These are phyloP conservation scores for Falco punctatus DNA, from an alignment of 2,113 vertebrate species.

Conservation along the genomic window DNA sequence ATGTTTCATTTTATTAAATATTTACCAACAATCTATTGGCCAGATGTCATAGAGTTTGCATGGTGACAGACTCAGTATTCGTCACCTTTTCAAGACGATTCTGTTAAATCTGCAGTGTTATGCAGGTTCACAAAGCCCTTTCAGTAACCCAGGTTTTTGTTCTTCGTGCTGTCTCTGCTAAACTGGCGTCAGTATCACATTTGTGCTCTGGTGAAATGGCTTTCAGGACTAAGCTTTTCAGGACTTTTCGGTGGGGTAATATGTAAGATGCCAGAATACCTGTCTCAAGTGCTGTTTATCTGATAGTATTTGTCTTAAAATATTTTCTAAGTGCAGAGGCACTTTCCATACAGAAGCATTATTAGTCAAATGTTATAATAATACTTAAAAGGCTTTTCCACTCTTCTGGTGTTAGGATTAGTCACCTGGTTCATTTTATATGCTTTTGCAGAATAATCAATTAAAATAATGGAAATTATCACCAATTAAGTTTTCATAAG, in stretches of 20 bases:
- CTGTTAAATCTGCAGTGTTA: constrained; percentile 65
- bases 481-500: not conserved
- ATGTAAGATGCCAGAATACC: not conserved
- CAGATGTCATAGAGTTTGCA: constrained; percentile 78
- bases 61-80: constrained; percentile 77
- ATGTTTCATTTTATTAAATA: constrained; percentile 86
- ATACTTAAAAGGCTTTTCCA: not conserved
- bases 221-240: constrained; percentile 36
- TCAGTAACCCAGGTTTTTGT: constrained; percentile 54
- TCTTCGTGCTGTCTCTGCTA: constrained; percentile 40
- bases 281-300: not conserved
- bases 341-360: not conserved
- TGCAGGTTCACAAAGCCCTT: constrained; percentile 65
- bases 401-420: not conserved
- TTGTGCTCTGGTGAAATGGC: constrained; percentile 24
- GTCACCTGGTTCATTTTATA: constrained; percentile 1
- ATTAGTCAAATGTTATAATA: not conserved
- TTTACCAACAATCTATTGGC: constrained; percentile 83
- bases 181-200: constrained; percentile 59
- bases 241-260: constrained; percentile 6
- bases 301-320: constrained; percentile 15
- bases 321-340: not conserved
- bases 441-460: constrained; percentile 3
- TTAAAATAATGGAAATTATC: constrained; percentile 5
- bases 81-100: constrained; percentile 80